Conservation (phyloP, 2,888 invertebrate genomes). For the Phyto melanocephala region DNA sequence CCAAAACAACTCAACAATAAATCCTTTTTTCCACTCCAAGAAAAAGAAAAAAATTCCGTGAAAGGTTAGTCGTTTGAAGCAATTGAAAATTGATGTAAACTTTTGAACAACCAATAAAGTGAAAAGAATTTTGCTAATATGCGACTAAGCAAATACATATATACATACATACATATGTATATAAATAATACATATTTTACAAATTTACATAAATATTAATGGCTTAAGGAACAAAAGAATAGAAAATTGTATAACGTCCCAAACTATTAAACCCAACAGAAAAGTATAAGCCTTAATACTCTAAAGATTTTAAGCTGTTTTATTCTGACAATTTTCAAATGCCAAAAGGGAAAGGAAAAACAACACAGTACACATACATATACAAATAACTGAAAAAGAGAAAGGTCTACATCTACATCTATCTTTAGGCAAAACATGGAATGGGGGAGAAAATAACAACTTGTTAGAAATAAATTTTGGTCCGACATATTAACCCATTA, state of each 20-base stretch:
- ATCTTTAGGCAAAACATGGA: neutral
- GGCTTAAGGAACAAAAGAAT: neutral
- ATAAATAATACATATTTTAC: neutral
- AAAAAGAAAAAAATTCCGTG: too few species aligned
- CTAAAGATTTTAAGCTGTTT: conserved; percentile 19
- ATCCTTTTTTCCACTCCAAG: neutral
- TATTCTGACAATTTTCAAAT: neutral
- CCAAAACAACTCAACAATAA: neutral
- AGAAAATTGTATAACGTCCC: neutral
- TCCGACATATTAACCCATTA: neutral
- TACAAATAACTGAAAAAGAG: neutral
- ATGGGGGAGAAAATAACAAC: neutral
- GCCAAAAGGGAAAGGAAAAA: neutral
- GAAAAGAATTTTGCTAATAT: neutral
- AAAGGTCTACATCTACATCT: too few species aligned
- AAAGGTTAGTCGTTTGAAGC: neutral
- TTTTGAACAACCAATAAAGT: neutral
- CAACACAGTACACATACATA: neutral
- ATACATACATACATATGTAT: too few species aligned
- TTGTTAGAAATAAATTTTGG: neutral
- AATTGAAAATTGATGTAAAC: conserved; percentile 7
- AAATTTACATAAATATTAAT: conserved; percentile 4
- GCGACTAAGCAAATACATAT: neutral
- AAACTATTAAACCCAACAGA: neutral
- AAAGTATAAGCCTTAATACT: neutral